Conservation (phyloP, 1,140 invertebrate genomes). For the Thaumatotibia leucotreta region DNA sequence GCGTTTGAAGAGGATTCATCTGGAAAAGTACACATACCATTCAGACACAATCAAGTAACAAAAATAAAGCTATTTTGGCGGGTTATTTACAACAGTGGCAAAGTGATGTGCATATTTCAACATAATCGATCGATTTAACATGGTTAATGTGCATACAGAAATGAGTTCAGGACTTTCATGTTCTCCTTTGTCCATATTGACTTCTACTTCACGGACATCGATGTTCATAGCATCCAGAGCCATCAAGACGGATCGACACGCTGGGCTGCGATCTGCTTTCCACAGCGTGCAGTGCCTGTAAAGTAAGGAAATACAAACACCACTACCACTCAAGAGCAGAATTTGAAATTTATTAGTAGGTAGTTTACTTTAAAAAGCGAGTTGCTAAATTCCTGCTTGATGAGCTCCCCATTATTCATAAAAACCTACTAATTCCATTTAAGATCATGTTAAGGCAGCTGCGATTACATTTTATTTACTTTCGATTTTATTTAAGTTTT, state of each 20-base stretch:
- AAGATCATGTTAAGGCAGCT: not conserved
- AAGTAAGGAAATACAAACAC: not conserved
- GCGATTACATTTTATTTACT: not conserved
- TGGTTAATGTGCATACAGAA: constrained; percentile 15
- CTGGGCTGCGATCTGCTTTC: constrained; percentile 48
- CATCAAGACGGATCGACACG: constrained; percentile 50
- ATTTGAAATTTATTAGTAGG: not conserved
- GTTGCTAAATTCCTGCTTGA: not conserved
- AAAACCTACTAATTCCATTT: not conserved
- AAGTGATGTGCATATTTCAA: not conserved
- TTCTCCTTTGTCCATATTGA: constrained; percentile 26
- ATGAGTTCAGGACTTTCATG: constrained; percentile 18
- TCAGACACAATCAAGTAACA: not conserved
- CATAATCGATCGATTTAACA: not conserved
- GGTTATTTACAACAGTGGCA: too few relatives aligned
- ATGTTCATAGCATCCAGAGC: constrained; percentile 47
- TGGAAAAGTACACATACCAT: too few relatives aligned
- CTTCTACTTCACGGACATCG: constrained; percentile 42
- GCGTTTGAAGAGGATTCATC: constrained; percentile 84
- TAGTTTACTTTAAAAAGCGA: not conserved
- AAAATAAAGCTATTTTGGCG: too few relatives aligned
- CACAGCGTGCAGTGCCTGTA: constrained; percentile 48
- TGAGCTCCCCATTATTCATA: not conserved
- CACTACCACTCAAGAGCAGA: not conserved
- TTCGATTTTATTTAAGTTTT: not conserved